A percentile compares a stretch with the other conserved stretches of the same genome.
Conservation (phyloP, 2,888 invertebrate genomes). For the Tillus elongatus region DNA sequence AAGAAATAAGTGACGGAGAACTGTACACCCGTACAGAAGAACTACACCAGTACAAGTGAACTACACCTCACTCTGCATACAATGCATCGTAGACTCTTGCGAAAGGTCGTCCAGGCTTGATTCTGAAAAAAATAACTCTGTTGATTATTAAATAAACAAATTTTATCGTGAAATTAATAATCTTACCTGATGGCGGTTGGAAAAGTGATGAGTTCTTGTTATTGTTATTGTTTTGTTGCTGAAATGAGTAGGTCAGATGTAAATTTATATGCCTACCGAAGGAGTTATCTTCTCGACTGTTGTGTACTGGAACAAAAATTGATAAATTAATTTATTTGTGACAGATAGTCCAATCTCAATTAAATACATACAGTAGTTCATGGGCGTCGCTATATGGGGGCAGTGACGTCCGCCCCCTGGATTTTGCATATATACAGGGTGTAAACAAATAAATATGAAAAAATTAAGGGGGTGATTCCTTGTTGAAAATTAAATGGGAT, state of each 20-base stretch:
- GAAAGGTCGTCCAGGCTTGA: conserved; percentile 79
- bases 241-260: conserved; percentile 80
- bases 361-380: no score
- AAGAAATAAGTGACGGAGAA: no score
- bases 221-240: conserved; percentile 54
- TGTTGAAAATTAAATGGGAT: no score
- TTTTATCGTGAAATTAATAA: conserved; percentile 9
- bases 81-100: conserved; percentile 78
- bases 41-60: no score
- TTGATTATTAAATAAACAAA: conserved; percentile 6
- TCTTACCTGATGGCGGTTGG: conserved; percentile 33
- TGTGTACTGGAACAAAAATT: conserved; percentile 52
- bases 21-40: no score
- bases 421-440: no score
- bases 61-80: conserved; percentile 77
- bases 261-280: conserved; percentile 81
- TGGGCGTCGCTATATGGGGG: no score
- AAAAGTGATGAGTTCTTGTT: conserved; percentile 38
- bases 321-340: no score
- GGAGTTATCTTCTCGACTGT: conserved; percentile 60
- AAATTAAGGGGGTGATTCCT: no score
- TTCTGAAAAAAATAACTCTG: conserved; percentile 48
- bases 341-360: no score
- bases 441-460: no score
- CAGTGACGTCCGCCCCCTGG: no score